Evolutionary conservation across 2,113 vertebrate genomes (phyloP).

Genomic region (Circaetus gallicus): DNA sequence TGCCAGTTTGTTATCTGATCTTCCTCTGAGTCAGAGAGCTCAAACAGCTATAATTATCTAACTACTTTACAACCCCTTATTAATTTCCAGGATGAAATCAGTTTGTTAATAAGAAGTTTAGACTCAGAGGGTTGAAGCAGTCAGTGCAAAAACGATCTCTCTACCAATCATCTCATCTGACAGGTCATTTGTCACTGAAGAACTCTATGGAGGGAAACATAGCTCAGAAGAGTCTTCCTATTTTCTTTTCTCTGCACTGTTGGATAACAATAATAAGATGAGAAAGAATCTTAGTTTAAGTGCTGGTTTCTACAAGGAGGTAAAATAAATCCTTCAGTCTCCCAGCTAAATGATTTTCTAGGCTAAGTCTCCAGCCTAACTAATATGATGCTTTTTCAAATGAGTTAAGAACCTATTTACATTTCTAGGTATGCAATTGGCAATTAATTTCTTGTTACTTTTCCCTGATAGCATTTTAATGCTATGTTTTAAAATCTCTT

Average conservation of each 20-base stretch:
- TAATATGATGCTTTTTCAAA: not conserved
- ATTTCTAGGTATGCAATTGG: not conserved
- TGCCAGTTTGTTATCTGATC: not conserved
- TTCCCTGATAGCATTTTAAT: not conserved
- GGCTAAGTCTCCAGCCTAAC: not conserved
- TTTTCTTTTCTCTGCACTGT: not conserved
- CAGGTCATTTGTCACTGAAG: not conserved
- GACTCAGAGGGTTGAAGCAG: not conserved
- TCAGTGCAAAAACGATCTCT: not conserved
- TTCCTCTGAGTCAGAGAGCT: not conserved
- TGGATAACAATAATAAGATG: not conserved
- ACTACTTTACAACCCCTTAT: not conserved
- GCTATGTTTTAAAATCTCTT: not conserved
- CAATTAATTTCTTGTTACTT: not conserved
- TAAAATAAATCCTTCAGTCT: not conserved
- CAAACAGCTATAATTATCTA: not conserved
- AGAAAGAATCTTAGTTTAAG: not conserved
- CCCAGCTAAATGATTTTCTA: not conserved
- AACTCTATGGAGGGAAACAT: not conserved
- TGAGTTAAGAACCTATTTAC: not conserved
- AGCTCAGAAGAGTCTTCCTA: not conserved
- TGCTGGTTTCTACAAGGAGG: not conserved
- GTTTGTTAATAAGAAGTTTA: not conserved
- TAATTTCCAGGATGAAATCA: not conserved
- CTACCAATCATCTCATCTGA: not conserved